Percentiles rank a stretch among this genome's conserved stretches.
Conservation (phyloP, 1,140 invertebrate genomes). For the Galendromus occidentalis region DNA sequence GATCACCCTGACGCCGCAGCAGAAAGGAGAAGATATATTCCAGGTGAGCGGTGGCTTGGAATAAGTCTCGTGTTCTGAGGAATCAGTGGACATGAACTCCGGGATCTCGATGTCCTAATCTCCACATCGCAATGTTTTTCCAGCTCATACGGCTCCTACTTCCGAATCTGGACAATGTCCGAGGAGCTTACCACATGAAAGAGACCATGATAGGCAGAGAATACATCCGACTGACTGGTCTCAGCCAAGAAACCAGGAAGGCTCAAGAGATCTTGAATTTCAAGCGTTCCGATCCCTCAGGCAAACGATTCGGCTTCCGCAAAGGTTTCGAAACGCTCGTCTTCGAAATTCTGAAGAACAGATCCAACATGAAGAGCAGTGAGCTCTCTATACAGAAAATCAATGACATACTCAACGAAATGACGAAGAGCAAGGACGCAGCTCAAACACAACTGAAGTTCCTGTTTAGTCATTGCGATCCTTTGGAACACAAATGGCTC, state of each 20-base stretch:
- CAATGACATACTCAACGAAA: neutral
- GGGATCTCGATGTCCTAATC: neutral
- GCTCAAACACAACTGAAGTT: neutral
- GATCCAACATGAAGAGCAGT: neutral
- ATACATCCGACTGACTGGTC: neutral
- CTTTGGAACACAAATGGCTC: constrained; percentile 4
- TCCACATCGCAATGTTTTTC: neutral
- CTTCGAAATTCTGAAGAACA: neutral
- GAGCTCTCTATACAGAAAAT: neutral
- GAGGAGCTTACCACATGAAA: neutral
- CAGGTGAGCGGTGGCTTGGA: neutral
- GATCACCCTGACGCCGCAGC: neutral
- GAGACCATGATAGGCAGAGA: neutral
- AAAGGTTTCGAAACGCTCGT: neutral
- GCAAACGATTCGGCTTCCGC: neutral
- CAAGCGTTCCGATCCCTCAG: neutral
- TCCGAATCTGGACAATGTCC: neutral
- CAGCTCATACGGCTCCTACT: neutral
- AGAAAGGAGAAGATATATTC: neutral
- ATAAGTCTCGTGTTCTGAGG: neutral
- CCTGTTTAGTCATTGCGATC: neutral
- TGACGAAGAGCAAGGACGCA: neutral
- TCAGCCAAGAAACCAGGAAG: neutral
- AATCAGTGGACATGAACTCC: neutral
- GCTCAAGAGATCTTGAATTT: neutral